Evolutionary conservation across 2,888 invertebrate genomes (phyloP).

Genomic region (Latrodectus elegans): DNA sequence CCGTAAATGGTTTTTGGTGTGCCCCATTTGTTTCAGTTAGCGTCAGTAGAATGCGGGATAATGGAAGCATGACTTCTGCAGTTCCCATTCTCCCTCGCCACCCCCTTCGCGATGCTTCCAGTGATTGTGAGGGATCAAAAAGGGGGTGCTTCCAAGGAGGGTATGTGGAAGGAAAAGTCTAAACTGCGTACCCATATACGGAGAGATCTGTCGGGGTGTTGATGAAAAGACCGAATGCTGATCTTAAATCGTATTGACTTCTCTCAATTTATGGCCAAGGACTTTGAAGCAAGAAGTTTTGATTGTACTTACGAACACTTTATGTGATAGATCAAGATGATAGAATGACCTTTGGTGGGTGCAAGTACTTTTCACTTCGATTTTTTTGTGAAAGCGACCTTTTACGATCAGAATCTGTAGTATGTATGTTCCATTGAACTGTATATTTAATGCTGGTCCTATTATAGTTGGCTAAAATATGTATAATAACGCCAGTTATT

Average conservation of each 20-base stretch:
- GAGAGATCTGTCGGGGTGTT: slow-evolving; percentile 48
- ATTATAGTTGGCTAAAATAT: too few species aligned
- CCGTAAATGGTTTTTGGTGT: slow-evolving; percentile 68
- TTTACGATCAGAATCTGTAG: too few species aligned
- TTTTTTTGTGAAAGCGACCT: too few species aligned
- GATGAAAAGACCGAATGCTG: slow-evolving; percentile 54
- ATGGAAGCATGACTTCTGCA: slow-evolving; percentile 69
- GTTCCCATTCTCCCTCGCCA: slow-evolving; percentile 16
- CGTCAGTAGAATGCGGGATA: slow-evolving; percentile 67
- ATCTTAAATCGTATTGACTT: slow-evolving; percentile 67
- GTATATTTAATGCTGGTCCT: too few species aligned
- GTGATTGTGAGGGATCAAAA: slow-evolving; percentile 18
- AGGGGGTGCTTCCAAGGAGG: not conserved
- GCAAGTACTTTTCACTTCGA: too few species aligned
- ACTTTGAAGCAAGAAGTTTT: too few species aligned
- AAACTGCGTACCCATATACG: slow-evolving; percentile 48
- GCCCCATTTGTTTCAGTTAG: slow-evolving; percentile 70
- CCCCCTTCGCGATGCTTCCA: slow-evolving; percentile 12
- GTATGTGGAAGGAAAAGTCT: slow-evolving; percentile 22
- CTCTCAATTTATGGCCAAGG: slow-evolving; percentile 53
- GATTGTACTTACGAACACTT: too few species aligned
- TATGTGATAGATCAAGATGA: too few species aligned
- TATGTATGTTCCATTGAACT: too few species aligned
- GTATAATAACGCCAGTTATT: too few species aligned
- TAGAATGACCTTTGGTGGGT: too few species aligned